Evolutionary conservation across 2,888 invertebrate genomes (phyloP).

Genomic region (Drosophila pseudotalamancana): DNA sequence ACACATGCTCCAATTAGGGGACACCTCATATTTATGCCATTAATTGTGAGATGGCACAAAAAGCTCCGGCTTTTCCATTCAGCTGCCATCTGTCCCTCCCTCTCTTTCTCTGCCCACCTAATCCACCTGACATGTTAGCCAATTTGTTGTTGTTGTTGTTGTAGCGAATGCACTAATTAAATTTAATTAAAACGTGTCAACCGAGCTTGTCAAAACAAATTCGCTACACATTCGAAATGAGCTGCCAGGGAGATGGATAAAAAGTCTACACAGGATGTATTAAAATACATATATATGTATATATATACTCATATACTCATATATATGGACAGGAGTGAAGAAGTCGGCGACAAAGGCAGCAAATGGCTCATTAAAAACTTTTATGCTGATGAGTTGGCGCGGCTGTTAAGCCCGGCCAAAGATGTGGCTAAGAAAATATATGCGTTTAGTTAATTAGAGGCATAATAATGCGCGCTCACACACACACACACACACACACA

Average conservation of each 20-base stretch:
- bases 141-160: conserved; percentile 46
- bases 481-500: conserved; percentile 21
- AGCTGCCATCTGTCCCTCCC: too few relatives aligned
- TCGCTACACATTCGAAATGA: conserved; percentile 47
- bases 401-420: conserved; percentile 55
- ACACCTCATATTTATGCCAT: conserved; percentile 26
- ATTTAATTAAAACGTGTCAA: conserved; percentile 79
- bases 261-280: conserved; percentile 11
- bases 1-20: conserved; percentile 54
- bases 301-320: neutral
- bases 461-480: conserved; percentile 60
- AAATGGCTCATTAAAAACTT: conserved; percentile 77
- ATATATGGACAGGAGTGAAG: neutral
- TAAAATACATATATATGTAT: neutral
- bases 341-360: conserved; percentile 45
- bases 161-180: conserved; percentile 65
- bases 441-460: conserved; percentile 68
- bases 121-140: conserved; percentile 49
- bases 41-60: conserved; percentile 47
- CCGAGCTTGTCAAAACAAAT: conserved; percentile 75
- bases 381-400: conserved; percentile 70
- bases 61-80: conserved; percentile 18
- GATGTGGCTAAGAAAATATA: conserved; percentile 60
- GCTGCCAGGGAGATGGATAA: conserved; percentile 13
- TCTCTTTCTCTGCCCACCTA: conserved; percentile 36